These are phyloP conservation scores for Cochlearius cochlearius DNA, from an alignment of 2,113 vertebrate genomes.

Conservation along the genomic window DNA sequence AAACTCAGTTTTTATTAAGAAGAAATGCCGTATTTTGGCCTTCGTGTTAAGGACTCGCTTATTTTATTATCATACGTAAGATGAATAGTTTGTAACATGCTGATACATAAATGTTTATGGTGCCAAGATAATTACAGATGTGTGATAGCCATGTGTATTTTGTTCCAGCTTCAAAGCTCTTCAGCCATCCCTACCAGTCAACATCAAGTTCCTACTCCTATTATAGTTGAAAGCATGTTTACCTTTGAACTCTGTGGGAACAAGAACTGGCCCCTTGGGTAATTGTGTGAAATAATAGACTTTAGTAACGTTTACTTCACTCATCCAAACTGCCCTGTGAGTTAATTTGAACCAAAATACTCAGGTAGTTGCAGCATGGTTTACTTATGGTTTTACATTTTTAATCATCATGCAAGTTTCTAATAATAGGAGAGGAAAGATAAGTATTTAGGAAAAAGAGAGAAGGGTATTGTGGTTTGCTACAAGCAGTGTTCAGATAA, in stretches of 20 bases:
- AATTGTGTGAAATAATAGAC: not conserved
- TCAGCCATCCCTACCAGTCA: not conserved
- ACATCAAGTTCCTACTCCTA: not conserved
- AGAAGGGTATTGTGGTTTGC: not conserved
- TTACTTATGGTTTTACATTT: not conserved
- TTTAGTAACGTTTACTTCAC: not conserved
- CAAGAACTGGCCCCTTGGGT: not conserved
- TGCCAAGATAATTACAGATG: not conserved
- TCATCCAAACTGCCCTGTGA: not conserved
- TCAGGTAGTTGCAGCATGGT: not conserved
- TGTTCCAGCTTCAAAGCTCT: slow-evolving; percentile 2
- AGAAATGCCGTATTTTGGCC: not conserved
- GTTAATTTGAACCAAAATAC: not conserved
- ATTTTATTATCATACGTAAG: not conserved
- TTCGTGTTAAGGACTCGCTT: not conserved
- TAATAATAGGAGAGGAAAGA: not conserved
- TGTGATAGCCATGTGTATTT: not conserved
- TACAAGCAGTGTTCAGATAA: not conserved
- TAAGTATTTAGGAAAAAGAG: not conserved
- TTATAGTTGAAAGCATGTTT: not conserved
- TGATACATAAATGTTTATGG: not conserved
- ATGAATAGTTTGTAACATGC: not conserved
- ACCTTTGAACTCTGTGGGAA: not conserved
- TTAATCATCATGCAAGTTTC: not conserved
- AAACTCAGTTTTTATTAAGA: not conserved